Evolutionary conservation across 1,140 invertebrate genomes (phyloP), one percentile per base, ranked within the genome.

Genomic region (Ctenoplectra terminalis): DNA sequence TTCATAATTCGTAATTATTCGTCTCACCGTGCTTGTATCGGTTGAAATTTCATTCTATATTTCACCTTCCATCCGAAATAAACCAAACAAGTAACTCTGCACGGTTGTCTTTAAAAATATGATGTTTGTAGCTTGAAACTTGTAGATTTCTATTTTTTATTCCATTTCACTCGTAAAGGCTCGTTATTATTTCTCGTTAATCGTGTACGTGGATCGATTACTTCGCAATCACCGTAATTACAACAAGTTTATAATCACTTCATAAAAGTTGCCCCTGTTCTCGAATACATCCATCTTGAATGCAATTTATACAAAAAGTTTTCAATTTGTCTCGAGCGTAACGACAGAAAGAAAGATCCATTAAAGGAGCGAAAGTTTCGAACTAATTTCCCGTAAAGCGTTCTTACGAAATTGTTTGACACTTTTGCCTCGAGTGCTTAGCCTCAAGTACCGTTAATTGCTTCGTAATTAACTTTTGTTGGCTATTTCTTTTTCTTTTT

Each of bases 221-320:
- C n/a, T 64, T 64, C 23, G 7, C 17, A 2, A 8, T 9, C 20
- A 34, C 11, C 1, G 20, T 37, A 37, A 70, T 52, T 2, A 23
- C 15, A 20, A 67, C 40, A 46, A 43, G 20, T 60, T 46, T 56
- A n/a, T 73, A 73, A 73, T 73, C 31, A 73, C 6, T 31, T n/a
- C 26, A 2, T 23, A 1, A 26, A 58, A 31, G 34, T 37, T 37
- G 4, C 34, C 11, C 2, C n/a, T 61, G 20, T 9, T 20, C 34
- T 6, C 5, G 34, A 37, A 37, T 37, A n/a, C 9, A 29, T 73
- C 11, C 9, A 11, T 31, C 43, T 46, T 46, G 7, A 29, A 20
- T 20, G 40, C 26, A 70, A 72, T 23, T 72, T 58, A 37, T 56
- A 43, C 6, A 48, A 23, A 46, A 73, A 71, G 40, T 60, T 58